Percentiles rank a stretch among this genome's conserved stretches.
phyloP scores from a whole-genome alignment of 2,113 vertebrate species.

The Melospiza georgiana region DNA sequence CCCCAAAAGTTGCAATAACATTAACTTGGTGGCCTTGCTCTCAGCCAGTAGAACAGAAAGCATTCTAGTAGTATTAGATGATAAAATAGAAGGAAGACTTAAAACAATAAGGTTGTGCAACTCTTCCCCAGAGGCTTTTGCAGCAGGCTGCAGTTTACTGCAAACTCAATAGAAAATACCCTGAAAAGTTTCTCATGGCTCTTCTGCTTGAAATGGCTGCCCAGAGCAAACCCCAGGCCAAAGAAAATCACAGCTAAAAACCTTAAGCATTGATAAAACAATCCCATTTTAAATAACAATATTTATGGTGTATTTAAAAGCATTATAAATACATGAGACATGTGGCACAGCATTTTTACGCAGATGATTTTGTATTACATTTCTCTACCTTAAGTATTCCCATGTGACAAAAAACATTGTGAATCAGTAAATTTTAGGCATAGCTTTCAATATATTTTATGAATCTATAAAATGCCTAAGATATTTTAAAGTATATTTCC shows the following conservation, averaged over 20 bases:
- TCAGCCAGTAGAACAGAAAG: background rate
- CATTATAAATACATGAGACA: background rate
- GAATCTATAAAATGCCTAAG: background rate
- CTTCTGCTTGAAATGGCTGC: background rate
- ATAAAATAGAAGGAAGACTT: background rate
- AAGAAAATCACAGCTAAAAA: background rate
- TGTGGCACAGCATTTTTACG: background rate
- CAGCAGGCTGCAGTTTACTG: background rate
- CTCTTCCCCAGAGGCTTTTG: background rate
- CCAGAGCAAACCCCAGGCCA: background rate
- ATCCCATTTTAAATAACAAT: background rate
- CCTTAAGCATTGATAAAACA: background rate
- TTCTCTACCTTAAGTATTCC: background rate
- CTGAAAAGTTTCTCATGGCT: background rate
- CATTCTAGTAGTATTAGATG: background rate
- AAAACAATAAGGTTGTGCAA: background rate
- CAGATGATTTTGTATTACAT: background rate
- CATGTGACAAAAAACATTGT: background rate
- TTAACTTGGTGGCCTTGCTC: background rate
- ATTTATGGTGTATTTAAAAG: background rate
- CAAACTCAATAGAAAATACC: background rate
- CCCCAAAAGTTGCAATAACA: background rate
- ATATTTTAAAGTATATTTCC: background rate
- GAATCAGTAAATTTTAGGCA: background rate
- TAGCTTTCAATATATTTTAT: background rate